A percentile compares a stretch with the other conserved stretches of the same genome.
phyloP scores from a whole-genome alignment of 2,888 invertebrate species.

The Halictus quadricinctus region DNA sequence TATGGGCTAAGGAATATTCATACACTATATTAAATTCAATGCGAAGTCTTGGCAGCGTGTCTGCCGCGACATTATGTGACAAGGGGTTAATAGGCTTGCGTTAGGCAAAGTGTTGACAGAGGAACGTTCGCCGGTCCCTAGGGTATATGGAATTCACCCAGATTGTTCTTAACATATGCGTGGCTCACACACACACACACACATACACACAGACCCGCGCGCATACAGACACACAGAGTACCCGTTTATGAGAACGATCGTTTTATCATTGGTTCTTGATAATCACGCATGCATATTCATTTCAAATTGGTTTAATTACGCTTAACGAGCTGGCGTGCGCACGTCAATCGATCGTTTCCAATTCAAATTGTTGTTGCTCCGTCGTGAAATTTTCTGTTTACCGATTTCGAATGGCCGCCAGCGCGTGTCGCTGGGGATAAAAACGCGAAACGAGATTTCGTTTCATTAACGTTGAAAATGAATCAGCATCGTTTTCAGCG shows the following conservation, averaged over 20 bases:
- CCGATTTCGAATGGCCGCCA: not conserved
- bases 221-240: not conserved
- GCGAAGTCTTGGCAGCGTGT: not conserved
- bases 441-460: slow-evolving; percentile 45
- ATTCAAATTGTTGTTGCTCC: not conserved
- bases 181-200: not conserved
- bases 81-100: slow-evolving; percentile 8
- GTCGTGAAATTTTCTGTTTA: slow-evolving; percentile 13
- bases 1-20: not conserved
- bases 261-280: slow-evolving; percentile 45
- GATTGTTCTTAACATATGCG: not conserved
- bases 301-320: slow-evolving; percentile 34
- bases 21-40: not conserved
- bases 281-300: slow-evolving; percentile 33
- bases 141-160: slow-evolving; percentile 13
- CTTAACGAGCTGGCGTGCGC: slow-evolving; percentile 30
- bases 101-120: slow-evolving; percentile 11
- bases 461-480: slow-evolving; percentile 33
- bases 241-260: slow-evolving; percentile 26
- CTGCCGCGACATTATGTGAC: not conserved
- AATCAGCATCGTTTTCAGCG: not conserved
- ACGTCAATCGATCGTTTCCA: slow-evolving; percentile 23
- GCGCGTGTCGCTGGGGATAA: slow-evolving; percentile 19
- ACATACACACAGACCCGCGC: not conserved
- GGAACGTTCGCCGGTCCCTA: slow-evolving; percentile 17